Evolutionary conservation across 2,797 vertebrate species (phyloP).

Genomic region (Harpagifer antarcticus): DNA sequence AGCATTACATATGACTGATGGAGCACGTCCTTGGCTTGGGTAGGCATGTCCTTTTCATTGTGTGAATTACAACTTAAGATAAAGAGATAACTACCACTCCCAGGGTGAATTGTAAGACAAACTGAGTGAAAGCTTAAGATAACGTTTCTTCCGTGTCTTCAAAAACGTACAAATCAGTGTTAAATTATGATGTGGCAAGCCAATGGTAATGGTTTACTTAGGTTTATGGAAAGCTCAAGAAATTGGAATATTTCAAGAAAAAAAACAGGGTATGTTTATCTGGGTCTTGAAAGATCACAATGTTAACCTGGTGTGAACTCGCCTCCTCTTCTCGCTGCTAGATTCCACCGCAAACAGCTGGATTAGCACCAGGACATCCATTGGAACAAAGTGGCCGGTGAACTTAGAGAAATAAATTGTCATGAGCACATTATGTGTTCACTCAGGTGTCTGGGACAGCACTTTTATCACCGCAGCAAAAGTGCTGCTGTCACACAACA

Average conservation of each 20-base stretch:
- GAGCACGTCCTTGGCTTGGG: neutral
- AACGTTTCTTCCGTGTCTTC: no score
- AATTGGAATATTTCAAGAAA: no score
- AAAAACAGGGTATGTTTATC: neutral
- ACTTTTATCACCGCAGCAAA: constrained; percentile 66
- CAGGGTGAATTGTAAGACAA: neutral
- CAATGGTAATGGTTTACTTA: neutral
- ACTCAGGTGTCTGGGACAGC: constrained; percentile 49
- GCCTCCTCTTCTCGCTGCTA: constrained; percentile 23
- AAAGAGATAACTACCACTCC: neutral
- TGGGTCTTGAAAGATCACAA: neutral
- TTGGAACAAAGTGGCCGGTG: constrained; percentile 28
- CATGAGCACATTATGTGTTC: constrained; percentile 49
- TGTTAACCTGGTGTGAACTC: constrained; percentile 10
- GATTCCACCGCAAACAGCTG: constrained; percentile 21
- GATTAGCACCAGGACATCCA: constrained; percentile 22
- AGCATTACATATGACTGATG: fast-evolving
- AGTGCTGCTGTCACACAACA: constrained; percentile 77
- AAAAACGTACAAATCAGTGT: no score
- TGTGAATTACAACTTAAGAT: neutral
- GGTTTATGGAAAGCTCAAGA: neutral
- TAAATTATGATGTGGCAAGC: no score
- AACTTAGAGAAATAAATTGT: constrained; percentile 32
- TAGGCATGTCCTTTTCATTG: neutral
- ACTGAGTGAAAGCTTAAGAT: neutral